phyloP scores from a whole-genome alignment of 1,140 invertebrate genomes.

The Microplitis demolitor region DNA sequence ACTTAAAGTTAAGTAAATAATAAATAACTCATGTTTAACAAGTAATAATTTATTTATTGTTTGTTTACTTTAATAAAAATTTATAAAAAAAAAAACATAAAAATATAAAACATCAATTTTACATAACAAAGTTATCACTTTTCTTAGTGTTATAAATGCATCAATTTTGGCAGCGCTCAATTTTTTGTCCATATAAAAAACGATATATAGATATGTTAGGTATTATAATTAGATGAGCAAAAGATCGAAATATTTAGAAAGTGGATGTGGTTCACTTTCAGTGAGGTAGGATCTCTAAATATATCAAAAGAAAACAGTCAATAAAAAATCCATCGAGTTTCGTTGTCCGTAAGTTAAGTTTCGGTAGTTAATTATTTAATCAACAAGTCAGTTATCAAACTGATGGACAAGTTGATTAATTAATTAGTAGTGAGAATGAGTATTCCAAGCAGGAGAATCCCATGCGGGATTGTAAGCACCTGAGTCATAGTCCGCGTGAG shows the following conservation, averaged over 20 bases:
- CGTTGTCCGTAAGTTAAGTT: no score
- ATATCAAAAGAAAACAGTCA: not conserved
- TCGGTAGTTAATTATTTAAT: not conserved
- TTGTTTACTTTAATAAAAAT: no score
- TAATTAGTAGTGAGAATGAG: constrained; percentile 23
- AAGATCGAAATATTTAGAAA: not conserved
- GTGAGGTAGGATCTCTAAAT: constrained; percentile 2
- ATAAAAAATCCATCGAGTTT: not conserved
- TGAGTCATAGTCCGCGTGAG: constrained; percentile 19
- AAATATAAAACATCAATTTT: no score
- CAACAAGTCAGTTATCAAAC: not conserved
- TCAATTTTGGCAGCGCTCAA: no score
- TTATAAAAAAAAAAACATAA: no score
- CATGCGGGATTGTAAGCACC: constrained; percentile 40
- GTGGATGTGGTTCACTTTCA: not conserved
- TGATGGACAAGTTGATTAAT: constrained; percentile 24
- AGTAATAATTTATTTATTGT: no score
- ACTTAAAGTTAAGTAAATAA: no score
- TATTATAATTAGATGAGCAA: not conserved
- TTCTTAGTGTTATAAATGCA: no score
- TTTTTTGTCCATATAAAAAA: no score
- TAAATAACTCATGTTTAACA: no score
- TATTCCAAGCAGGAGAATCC: constrained; percentile 37
- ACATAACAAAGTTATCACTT: no score
- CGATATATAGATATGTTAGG: no score